Percentiles rank a stretch among this genome's conserved stretches.
phyloP scores from a whole-genome alignment of 2,113 vertebrate genomes.

The Oncorhynchus gorbuscha region DNA sequence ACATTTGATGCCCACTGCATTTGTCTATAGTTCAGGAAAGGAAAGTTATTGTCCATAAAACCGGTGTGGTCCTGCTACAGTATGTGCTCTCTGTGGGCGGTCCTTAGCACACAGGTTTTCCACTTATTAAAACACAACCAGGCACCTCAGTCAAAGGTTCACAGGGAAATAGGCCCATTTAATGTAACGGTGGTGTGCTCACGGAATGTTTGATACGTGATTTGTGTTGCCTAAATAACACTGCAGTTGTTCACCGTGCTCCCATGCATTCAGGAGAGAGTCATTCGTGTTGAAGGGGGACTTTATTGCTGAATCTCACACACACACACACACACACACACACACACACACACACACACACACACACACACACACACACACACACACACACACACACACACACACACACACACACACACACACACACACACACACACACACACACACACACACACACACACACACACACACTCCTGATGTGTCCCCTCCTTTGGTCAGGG shows the following conservation, averaged over 20 bases:
- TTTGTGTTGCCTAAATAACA: neutral
- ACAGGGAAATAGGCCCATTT: constrained; percentile 3
- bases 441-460: neutral
- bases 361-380: neutral
- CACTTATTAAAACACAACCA: constrained; percentile 44
- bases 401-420: constrained; percentile 2
- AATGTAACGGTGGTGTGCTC: neutral
- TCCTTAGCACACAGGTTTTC: constrained; percentile 46
- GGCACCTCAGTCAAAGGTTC: constrained; percentile 18
- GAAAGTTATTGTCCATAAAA: constrained; percentile 55
- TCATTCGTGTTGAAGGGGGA: neutral
- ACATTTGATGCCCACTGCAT: constrained; percentile 51
- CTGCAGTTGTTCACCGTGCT: neutral
- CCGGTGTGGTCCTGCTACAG: constrained; percentile 56
- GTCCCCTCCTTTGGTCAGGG: constrained; percentile 1
- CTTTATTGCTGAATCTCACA: neutral
- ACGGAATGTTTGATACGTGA: constrained; percentile 8
- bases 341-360: constrained; percentile 6
- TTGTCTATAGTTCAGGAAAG: constrained; percentile 55
- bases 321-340: constrained; percentile 8
- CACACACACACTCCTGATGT: neutral
- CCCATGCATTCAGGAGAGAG: neutral
- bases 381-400: constrained; percentile 17
- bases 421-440: neutral
- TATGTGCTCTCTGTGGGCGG: constrained; percentile 44